These are phyloP conservation scores for Argentina silus DNA, from an alignment of 2,797 vertebrate genomes.

Conservation along the genomic window DNA sequence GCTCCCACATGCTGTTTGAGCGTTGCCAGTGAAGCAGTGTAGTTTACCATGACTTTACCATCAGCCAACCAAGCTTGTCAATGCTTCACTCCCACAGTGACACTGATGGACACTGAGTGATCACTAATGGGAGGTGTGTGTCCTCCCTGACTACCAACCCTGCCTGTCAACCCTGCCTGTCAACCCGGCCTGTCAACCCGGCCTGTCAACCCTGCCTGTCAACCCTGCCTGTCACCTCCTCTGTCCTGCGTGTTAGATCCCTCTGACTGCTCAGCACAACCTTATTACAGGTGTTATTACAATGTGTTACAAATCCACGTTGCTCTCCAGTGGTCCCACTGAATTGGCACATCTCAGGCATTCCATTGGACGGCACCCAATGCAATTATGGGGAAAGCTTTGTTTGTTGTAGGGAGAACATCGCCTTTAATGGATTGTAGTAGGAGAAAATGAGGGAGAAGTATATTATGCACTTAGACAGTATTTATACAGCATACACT, in stretches of 20 bases:
- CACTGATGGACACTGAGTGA: conserved; percentile 16
- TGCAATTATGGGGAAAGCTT: conserved; percentile 58
- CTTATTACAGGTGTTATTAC: conserved; percentile 46
- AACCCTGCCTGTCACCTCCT: conserved; percentile 14
- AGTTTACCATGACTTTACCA: not conserved
- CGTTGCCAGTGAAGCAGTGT: no score
- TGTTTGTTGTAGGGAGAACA: conserved; percentile 44
- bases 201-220: conserved; percentile 23
- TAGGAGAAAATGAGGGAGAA: conserved; percentile 44
- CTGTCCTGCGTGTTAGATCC: conserved; percentile 32
- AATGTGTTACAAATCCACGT: conserved; percentile 60
- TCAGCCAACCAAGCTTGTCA: conserved; percentile 2
- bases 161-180: conserved; percentile 17
- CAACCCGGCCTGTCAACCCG: not conserved
- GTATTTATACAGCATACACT: conserved; percentile 13
- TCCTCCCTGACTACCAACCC: conserved; percentile 16
- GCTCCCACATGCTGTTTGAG: no score
- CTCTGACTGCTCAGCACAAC: conserved; percentile 54
- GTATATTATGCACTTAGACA: conserved; percentile 22
- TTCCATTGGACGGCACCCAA: conserved; percentile 58
- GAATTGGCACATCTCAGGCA: conserved; percentile 57
- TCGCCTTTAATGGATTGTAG: conserved; percentile 47
- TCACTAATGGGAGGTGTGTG: conserved; percentile 33
- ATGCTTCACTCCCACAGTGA: conserved; percentile 34
- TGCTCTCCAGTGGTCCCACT: conserved; percentile 62